Conservation (phyloP, 2,113 vertebrate genomes). For the Lagopus leucura region DNA sequence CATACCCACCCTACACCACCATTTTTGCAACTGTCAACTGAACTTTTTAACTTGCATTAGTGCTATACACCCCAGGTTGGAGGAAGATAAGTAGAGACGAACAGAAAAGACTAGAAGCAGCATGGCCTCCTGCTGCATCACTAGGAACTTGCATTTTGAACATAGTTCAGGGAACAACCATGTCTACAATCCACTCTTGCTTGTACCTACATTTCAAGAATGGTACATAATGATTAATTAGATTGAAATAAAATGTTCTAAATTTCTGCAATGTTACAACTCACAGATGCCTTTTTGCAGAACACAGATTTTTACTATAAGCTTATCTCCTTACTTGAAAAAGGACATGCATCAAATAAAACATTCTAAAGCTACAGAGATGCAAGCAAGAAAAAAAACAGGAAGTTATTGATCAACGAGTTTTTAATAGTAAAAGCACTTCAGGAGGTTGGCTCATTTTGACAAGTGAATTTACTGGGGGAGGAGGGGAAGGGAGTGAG, state of each 20-base stretch:
- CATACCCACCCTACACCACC: background rate
- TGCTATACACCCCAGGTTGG: background rate
- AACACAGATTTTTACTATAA: background rate
- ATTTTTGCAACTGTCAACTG: background rate
- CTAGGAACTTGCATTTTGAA: background rate
- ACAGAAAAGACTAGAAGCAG: background rate
- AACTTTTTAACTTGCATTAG: background rate
- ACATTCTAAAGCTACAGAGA: background rate
- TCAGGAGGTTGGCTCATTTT: background rate
- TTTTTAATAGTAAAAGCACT: background rate
- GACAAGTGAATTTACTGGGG: background rate
- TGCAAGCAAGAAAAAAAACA: background rate
- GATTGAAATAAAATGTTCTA: background rate
- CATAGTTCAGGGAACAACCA: background rate
- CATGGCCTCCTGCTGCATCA: background rate
- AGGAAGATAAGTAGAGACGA: background rate
- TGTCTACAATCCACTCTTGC: background rate
- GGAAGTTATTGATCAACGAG: background rate
- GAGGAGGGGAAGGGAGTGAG: background rate
- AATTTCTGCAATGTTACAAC: background rate
- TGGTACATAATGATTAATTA: background rate
- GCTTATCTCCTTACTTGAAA: background rate
- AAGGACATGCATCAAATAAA: background rate
- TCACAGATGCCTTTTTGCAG: background rate
- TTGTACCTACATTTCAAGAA: background rate